A percentile compares a stretch with the other conserved stretches of the same genome.
These are phyloP conservation scores for Leucopsar rothschildi DNA, from an alignment of 2,113 vertebrate genomes.

Conservation along the genomic window DNA sequence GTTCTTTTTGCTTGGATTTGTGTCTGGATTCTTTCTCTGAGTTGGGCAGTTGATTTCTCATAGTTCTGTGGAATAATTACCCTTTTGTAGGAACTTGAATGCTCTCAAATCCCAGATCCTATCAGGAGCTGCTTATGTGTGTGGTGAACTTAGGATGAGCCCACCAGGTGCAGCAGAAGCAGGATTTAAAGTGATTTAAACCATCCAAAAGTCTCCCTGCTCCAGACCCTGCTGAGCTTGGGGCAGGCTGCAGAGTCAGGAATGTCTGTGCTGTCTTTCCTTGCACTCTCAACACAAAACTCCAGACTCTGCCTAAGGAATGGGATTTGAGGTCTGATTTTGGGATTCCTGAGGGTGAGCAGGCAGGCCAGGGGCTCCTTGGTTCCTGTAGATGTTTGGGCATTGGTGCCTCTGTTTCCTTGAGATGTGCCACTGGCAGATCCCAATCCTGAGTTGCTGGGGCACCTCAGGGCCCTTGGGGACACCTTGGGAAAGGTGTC, in stretches of 20 bases:
- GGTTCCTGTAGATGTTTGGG: neutral
- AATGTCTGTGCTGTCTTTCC: neutral
- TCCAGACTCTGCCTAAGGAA: neutral
- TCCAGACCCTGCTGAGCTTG: rapidly evolving
- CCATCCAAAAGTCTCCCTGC: neutral
- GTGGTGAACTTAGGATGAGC: neutral
- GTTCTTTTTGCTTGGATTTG: slow-evolving; percentile 64
- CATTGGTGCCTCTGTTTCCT: neutral
- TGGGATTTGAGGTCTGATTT: neutral
- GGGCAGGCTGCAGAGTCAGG: neutral
- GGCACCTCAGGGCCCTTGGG: neutral
- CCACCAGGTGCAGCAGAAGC: neutral
- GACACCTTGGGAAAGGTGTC: neutral
- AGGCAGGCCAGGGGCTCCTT: neutral
- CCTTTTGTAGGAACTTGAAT: neutral
- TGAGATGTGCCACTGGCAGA: rapidly evolving
- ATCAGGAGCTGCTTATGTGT: neutral
- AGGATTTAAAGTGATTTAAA: neutral
- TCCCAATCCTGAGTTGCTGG: rapidly evolving
- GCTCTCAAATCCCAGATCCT: neutral
- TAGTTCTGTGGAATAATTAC: neutral
- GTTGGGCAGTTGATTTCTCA: slow-evolving; percentile 22
- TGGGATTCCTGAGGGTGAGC: neutral
- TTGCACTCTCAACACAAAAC: neutral
- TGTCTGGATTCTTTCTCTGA: slow-evolving; percentile 16